These are phyloP conservation scores for Abrostola triplasia DNA, from an alignment of 2,888 invertebrate species.

Conservation along the genomic window DNA sequence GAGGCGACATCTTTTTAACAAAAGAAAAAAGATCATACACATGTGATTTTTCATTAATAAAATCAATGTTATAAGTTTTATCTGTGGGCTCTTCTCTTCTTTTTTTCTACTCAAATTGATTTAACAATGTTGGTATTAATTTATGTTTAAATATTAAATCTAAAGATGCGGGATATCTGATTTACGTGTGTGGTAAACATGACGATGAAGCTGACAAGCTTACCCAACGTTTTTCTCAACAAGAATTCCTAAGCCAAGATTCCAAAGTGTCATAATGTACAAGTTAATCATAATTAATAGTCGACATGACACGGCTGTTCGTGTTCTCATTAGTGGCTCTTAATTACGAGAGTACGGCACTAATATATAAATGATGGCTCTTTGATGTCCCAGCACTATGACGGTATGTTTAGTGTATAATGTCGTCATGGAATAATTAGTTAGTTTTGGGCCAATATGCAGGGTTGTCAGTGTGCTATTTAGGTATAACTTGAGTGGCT, in stretches of 20 bases:
- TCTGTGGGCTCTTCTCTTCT: too few species aligned
- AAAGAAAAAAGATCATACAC: too few species aligned
- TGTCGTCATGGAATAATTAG: conserved; percentile 47
- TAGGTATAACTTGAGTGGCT: too few species aligned
- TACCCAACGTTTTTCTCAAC: background rate
- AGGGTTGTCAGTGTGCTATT: background rate
- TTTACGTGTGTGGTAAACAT: background rate
- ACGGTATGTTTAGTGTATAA: conserved; percentile 41
- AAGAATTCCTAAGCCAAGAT: conserved; percentile 15
- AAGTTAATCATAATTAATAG: conserved; percentile 56
- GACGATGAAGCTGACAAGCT: background rate
- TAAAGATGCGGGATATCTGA: too few species aligned
- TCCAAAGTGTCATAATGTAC: conserved; percentile 25
- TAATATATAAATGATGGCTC: conserved; percentile 61
- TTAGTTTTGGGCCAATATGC: conserved; percentile 44
- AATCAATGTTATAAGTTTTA: too few species aligned
- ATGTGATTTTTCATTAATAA: too few species aligned
- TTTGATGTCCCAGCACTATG: conserved; percentile 43
- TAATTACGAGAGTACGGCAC: conserved; percentile 52
- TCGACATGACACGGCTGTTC: conserved; percentile 55
- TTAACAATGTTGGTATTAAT: too few species aligned
- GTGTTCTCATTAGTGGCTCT: conserved; percentile 54
- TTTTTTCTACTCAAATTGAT: too few species aligned
- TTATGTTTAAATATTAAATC: too few species aligned
- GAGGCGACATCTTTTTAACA: too few species aligned